Conservation (phyloP, 2,113 vertebrate species). For the Arvicanthis niloticus region DNA sequence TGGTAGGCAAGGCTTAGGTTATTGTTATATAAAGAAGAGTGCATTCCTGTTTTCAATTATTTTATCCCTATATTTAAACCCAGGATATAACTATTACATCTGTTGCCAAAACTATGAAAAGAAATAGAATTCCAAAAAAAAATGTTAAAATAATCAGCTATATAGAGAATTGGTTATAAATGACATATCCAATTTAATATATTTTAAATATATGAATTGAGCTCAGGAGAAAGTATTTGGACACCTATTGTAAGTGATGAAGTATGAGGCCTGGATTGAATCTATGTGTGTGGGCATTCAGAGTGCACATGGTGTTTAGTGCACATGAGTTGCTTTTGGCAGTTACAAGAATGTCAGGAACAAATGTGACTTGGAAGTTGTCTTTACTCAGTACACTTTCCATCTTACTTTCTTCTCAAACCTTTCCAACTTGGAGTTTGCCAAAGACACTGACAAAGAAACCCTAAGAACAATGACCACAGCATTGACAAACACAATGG, state of each 20-base stretch:
- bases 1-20: not conserved
- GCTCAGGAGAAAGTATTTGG: not conserved
- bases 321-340: not conserved
- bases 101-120: not conserved
- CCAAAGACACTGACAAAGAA: not conserved
- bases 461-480: not conserved
- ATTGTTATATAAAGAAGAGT: not conserved
- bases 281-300: not conserved
- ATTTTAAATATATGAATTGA: not conserved
- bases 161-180: not conserved
- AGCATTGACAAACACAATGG: not conserved
- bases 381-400: not conserved
- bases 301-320: not conserved
- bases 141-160: not conserved
- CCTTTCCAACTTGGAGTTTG: not conserved
- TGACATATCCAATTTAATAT: not conserved
- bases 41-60: not conserved
- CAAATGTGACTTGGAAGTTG: not conserved
- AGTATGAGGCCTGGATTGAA: not conserved
- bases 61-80: not conserved
- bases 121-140: not conserved
- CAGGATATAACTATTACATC: not conserved
- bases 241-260: not conserved
- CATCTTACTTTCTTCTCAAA: not conserved
- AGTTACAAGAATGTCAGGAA: not conserved